Conservation (phyloP, 2,113 vertebrate genomes). For the Hystrix cristata region DNA sequence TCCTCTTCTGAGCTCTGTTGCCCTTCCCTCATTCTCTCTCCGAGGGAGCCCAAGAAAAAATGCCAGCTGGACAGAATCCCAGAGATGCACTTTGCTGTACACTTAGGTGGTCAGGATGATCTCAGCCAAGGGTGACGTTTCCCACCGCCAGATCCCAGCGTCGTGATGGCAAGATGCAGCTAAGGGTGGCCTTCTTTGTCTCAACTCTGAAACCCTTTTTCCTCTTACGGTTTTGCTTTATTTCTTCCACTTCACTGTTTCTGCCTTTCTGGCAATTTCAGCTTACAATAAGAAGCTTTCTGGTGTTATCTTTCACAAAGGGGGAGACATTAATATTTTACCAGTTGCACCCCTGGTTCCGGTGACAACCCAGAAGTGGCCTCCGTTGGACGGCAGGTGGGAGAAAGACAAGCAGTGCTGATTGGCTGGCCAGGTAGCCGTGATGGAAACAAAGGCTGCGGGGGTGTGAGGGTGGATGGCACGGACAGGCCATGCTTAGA, state of each 20-base stretch:
- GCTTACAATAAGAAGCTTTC: not conserved
- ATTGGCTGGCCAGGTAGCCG: not conserved
- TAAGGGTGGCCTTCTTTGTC: not conserved
- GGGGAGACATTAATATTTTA: conserved; percentile 62
- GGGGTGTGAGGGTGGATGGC: not conserved
- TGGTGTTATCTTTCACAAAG: conserved; percentile 51
- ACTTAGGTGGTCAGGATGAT: not conserved
- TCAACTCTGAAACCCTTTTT: not conserved
- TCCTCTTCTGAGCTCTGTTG: not conserved
- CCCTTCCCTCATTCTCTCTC: not conserved
- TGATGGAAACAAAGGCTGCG: not conserved
- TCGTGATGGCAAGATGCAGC: not conserved
- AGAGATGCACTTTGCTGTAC: fast-evolving
- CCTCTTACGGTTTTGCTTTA: not conserved
- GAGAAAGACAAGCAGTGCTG: not conserved
- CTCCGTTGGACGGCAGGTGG: not conserved
- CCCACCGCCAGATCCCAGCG: not conserved
- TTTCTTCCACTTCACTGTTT: not conserved
- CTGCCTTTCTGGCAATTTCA: not conserved
- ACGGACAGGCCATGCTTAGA: not conserved
- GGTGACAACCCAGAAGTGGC: conserved; percentile 17
- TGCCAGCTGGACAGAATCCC: not conserved
- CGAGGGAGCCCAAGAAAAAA: not conserved
- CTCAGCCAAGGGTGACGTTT: not conserved
- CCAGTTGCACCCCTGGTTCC: not conserved